Base-by-base conservation (phyloP, 2,113 vertebrate genomes). In the Antechinus stuartii region DNA sequence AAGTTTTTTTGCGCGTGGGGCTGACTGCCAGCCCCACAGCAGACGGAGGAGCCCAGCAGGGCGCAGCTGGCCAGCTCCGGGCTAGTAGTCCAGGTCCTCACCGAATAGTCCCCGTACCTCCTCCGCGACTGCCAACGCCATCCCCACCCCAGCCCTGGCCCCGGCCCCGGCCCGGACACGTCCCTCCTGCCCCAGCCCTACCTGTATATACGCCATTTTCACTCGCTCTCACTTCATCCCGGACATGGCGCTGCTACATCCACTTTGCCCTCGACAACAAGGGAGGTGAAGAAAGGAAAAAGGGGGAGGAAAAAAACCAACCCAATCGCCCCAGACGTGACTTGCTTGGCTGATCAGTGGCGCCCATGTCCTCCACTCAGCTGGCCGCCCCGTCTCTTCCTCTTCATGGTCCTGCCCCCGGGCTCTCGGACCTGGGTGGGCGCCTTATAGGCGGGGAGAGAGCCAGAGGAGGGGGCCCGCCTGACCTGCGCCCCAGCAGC, bases 151-250 rank as follows among this genome's bases (percentile, higher is more conserved):
- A 6, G 61, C 95, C 95, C 91, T 12, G 1, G 93, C 55, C 90
- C 1, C 92, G 46, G 42, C 93, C 93, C 1, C 92, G 46, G 42
- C 93, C 93, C 91, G 56, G 93, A 91, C 96, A 54, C 49, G n/a
- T 93, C 93, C 95, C 96, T 93, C 93, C 91, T 53, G 94, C 95
- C 95, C 55, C 95, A 94, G 96, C 96, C 98, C 95, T 98, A 98
- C 98, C 98, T 98, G 98, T 96, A 98, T 98, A 90, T 98, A 98
- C 98, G 97, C 98, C 98, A 98, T 98, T 96, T 97, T 98, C 98
- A 95, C 96, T 97, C 97, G 97, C 92, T 94, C 95, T 96, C 96
- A 95, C 96, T 96, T 94, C 56, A 94, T 97, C 94, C 96, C 93
- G 97, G 96, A 96, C 97, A 97, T 96, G 97, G 96, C 97, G 76